These are phyloP conservation scores for Patella depressa DNA, from an alignment of 2,888 invertebrate genomes.

Conservation along the genomic window DNA sequence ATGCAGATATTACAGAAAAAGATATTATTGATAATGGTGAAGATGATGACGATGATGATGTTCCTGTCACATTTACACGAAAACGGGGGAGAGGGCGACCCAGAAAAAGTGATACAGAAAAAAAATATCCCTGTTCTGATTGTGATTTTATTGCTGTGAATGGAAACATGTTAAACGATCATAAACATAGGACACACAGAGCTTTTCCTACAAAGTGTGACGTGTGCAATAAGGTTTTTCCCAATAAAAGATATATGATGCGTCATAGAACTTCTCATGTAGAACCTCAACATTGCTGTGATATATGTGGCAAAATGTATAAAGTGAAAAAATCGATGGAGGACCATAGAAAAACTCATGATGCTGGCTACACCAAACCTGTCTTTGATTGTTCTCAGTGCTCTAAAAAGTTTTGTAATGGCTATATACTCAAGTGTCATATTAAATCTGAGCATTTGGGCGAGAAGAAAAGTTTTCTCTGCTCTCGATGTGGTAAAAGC, in stretches of 20 bases:
- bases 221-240: slow-evolving; percentile 53
- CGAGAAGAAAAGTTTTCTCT: slow-evolving; percentile 50
- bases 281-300: slow-evolving; percentile 46
- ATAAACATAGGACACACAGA: slow-evolving; percentile 40
- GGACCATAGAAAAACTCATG: slow-evolving; percentile 53
- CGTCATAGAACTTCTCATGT: slow-evolving; percentile 47
- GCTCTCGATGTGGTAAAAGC: slow-evolving; percentile 60
- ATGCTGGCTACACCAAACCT: slow-evolving; percentile 42
- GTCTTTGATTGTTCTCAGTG: slow-evolving; percentile 50
- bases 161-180: slow-evolving; percentile 39
- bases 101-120: slow-evolving; percentile 27
- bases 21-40: slow-evolving; percentile 24
- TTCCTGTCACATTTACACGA: background rate
- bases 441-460: slow-evolving; percentile 52
- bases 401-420: slow-evolving; percentile 48
- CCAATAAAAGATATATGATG: slow-evolving; percentile 47
- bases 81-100: slow-evolving; percentile 25
- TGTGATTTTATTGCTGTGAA: slow-evolving; percentile 47
- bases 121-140: slow-evolving; percentile 38
- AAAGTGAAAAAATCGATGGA: slow-evolving; percentile 50
- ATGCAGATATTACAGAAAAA: slow-evolving; percentile 16
- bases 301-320: slow-evolving; percentile 57
- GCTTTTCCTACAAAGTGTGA: slow-evolving; percentile 46
- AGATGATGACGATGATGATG: background rate
- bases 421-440: slow-evolving; percentile 49